These are phyloP conservation scores for Ichneumon xanthorius DNA, from an alignment of 2,888 invertebrate genomes.

Conservation along the genomic window DNA sequence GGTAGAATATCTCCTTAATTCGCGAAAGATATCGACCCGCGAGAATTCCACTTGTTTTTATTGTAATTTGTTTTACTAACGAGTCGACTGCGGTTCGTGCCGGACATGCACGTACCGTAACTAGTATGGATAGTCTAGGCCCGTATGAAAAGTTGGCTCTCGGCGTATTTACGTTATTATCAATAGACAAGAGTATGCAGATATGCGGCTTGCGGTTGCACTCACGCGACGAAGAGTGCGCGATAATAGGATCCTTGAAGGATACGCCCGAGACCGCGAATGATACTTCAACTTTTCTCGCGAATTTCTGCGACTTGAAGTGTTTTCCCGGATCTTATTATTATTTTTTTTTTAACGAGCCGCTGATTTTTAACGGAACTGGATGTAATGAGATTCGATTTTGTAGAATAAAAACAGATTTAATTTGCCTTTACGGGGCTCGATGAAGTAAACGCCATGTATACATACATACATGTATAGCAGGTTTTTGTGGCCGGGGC, in stretches of 20 bases:
- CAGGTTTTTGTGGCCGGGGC: too few relatives aligned
- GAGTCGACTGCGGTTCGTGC: background rate
- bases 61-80: background rate
- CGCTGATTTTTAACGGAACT: background rate
- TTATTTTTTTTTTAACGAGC: background rate
- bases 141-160: conserved; percentile 27
- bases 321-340: conserved; percentile 6
- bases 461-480: background rate
- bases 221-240: conserved; percentile 34
- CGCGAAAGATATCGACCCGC: background rate
- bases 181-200: conserved; percentile 42
- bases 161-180: conserved; percentile 44
- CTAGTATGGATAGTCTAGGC: conserved; percentile 12
- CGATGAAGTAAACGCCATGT: background rate
- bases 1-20: background rate
- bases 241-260: conserved; percentile 45
- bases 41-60: background rate
- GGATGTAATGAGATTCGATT: conserved; percentile 3
- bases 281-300: conserved; percentile 18
- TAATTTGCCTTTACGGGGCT: too few relatives aligned
- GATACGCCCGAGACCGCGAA: conserved; percentile 17
- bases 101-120: background rate
- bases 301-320: background rate
- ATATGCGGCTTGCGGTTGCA: conserved; percentile 43
- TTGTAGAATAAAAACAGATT: background rate